phyloP scores from a whole-genome alignment of 2,888 invertebrate genomes.

The Andrena bicolor region DNA sequence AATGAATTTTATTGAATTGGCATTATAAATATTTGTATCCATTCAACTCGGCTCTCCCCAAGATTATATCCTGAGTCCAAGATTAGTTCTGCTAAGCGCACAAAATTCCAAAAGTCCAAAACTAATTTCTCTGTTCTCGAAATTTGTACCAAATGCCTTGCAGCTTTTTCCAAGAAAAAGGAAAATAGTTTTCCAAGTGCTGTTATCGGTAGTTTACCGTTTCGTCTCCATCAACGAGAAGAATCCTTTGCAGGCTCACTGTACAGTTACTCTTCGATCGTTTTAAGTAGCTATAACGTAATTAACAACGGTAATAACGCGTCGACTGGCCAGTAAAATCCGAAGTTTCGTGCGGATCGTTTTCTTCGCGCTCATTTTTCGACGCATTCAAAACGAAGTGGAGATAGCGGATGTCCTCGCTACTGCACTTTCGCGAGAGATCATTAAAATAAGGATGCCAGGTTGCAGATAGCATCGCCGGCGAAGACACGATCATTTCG shows the following conservation, averaged over 20 bases:
- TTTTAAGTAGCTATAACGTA: constrained; percentile 28
- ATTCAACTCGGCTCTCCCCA: no score
- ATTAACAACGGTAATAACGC: constrained; percentile 46
- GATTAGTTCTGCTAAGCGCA: no score
- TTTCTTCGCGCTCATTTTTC: constrained; percentile 35
- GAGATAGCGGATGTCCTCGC: constrained; percentile 28
- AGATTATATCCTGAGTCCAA: no score
- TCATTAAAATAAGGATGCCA: constrained; percentile 33
- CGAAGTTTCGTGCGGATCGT: constrained; percentile 5
- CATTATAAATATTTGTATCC: no score
- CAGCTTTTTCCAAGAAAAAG: no score
- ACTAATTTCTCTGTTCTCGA: no score
- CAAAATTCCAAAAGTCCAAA: no score
- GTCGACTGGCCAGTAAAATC: constrained; percentile 45
- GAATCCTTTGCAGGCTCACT: neutral
- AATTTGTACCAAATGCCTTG: no score
- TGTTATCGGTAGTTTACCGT: no score
- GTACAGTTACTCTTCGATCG: constrained; percentile 32
- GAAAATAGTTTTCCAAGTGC: no score
- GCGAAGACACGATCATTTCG: constrained; percentile 33
- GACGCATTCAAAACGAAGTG: constrained; percentile 23
- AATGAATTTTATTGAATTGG: no score
- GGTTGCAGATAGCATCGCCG: constrained; percentile 20
- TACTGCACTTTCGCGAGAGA: constrained; percentile 16
- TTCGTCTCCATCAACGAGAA: constrained; percentile 5